Percentiles rank a stretch among this genome's conserved stretches.
Conservation (phyloP, 2,797 vertebrate genomes). For the Darevskia mixta region DNA sequence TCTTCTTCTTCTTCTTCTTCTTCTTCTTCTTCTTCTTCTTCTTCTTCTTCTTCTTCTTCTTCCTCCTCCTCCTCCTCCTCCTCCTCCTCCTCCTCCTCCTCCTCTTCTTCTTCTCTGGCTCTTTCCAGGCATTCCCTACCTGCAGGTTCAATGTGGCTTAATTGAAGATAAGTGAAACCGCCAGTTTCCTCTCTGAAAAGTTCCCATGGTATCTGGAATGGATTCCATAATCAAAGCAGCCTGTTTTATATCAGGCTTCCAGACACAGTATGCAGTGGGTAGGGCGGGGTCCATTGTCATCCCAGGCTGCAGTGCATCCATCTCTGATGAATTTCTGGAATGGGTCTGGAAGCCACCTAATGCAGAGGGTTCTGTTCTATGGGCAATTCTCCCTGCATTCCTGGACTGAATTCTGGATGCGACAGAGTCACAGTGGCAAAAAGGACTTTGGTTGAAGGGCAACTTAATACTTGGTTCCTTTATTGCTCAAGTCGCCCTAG, state of each 20-base stretch:
- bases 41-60: too few relatives aligned
- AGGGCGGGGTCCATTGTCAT: not conserved
- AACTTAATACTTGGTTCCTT: not conserved
- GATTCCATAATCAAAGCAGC: not conserved
- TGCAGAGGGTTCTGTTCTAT: not conserved
- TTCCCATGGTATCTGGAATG: not conserved
- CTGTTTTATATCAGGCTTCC: too few relatives aligned
- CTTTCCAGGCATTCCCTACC: not conserved
- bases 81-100: too few relatives aligned
- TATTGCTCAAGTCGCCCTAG: not conserved
- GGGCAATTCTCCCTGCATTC: not conserved
- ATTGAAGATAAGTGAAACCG: not conserved
- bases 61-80: too few relatives aligned
- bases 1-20: too few relatives aligned
- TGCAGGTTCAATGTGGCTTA: not conserved
- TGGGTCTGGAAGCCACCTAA: not conserved
- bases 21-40: too few relatives aligned
- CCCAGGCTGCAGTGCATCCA: not conserved
- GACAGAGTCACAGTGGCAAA: not conserved
- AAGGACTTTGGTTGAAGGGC: not conserved
- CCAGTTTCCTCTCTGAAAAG: not conserved
- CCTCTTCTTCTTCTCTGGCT: not conserved
- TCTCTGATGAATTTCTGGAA: not conserved
- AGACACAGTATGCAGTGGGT: not conserved
- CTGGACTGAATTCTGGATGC: not conserved